Conservation (phyloP, 2,888 invertebrate genomes). For the Sinhomidia bicolor region DNA sequence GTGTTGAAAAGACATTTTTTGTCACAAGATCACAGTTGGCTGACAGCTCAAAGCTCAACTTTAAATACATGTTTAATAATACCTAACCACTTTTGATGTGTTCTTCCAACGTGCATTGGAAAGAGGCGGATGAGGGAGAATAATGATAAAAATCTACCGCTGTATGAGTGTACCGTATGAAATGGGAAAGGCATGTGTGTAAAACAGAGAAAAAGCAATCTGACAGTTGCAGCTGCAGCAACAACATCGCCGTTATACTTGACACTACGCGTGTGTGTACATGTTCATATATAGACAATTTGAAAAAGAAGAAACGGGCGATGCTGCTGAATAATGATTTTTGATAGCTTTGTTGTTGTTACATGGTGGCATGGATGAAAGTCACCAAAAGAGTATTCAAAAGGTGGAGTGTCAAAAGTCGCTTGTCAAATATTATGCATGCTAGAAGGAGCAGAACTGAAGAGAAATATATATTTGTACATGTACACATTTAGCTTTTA, state of each 20-base stretch:
- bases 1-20: constrained; percentile 46
- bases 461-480: background rate
- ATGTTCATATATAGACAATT: constrained; percentile 20
- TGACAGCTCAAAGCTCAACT: constrained; percentile 38
- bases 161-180: background rate
- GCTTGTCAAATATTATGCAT: constrained; percentile 27
- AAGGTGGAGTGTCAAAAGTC: constrained; percentile 55
- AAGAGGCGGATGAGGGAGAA: constrained; percentile 10
- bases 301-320: background rate
- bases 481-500: background rate
- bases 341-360: constrained; percentile 10
- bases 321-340: constrained; percentile 60
- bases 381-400: constrained; percentile 46
- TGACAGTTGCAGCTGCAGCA: constrained; percentile 55
- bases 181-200: constrained; percentile 4
- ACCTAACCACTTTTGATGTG: background rate
- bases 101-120: no score
- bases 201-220: constrained; percentile 24
- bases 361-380: constrained; percentile 23
- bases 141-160: constrained; percentile 36
- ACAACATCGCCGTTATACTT: background rate
- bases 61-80: background rate
- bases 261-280: no score
- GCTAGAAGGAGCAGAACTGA: background rate
- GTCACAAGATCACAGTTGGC: constrained; percentile 7